Evolutionary conservation across 2,888 invertebrate genomes (phyloP).

Genomic region (Agonopterix heracliana): DNA sequence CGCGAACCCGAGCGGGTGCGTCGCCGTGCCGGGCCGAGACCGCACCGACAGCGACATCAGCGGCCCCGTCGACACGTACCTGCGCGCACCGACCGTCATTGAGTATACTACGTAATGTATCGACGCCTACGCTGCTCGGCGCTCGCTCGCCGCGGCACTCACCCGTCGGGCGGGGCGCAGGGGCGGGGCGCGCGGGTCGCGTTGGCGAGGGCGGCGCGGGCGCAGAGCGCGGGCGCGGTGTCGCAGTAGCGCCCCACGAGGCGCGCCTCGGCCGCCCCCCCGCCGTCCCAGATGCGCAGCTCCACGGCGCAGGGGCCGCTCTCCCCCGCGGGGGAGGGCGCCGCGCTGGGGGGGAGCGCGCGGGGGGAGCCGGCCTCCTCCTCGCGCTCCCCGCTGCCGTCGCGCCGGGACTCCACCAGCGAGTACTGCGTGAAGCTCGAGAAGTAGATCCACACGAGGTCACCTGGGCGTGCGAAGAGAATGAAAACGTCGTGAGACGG

Average conservation of each 20-base stretch:
- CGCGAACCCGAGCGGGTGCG: slow-evolving; percentile 84
- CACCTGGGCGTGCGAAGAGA: slow-evolving; percentile 57
- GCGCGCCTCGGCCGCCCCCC: slow-evolving; percentile 65
- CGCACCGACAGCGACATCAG: slow-evolving; percentile 58
- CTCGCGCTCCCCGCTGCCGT: slow-evolving; percentile 74
- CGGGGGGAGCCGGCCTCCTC: slow-evolving; percentile 32
- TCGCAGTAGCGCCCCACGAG: slow-evolving; percentile 84
- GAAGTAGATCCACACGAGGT: slow-evolving; percentile 91
- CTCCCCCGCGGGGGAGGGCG: slow-evolving; percentile 67
- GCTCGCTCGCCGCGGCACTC: neutral
- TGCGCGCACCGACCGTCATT: slow-evolving; percentile 84
- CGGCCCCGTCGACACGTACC: slow-evolving; percentile 78
- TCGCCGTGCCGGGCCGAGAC: slow-evolving; percentile 83
- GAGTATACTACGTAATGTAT: no score
- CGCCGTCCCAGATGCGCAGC: slow-evolving; percentile 85
- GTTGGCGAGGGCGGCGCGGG: slow-evolving; percentile 85
- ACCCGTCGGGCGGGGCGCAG: slow-evolving; percentile 85
- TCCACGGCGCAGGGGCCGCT: slow-evolving; percentile 78
- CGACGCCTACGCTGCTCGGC: no score
- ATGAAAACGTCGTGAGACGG: neutral
- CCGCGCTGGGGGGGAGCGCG: slow-evolving; percentile 7
- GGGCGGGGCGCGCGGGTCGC: slow-evolving; percentile 85
- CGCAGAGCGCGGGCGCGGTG: slow-evolving; percentile 86
- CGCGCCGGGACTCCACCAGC: slow-evolving; percentile 69
- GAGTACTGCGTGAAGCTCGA: slow-evolving; percentile 89